Base-by-base conservation (phyloP, 1,140 invertebrate genomes). In the Drosophila nigrodunni region DNA sequence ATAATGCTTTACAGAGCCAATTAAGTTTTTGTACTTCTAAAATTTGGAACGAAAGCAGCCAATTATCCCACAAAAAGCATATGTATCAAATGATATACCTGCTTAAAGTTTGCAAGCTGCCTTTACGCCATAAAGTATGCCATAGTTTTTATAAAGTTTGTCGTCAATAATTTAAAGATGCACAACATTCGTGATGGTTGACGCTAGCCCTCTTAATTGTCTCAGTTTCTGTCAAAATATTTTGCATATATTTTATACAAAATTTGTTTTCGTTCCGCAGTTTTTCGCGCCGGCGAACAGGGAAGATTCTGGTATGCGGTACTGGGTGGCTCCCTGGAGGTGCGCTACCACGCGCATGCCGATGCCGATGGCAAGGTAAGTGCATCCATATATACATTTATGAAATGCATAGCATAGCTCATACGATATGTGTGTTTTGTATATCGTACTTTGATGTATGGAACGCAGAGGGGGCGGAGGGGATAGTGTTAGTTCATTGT, bases 241-340 rank as follows among this genome's bases (percentile, higher is more conserved):
- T 9, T 41, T 25, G 21, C 8, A 15, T 44, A 43, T 44, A 46
- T 39, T 55, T 55, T 15, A 47, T 25, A n/a, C 46, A 59, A 1
- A 57, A 1, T 54, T 50, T 80, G 94, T 94, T 41, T 7, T 21
- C 25, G 13, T 10, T 43, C 11, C 7, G 8, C 41, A 97, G 96
- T 97, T 78, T 96, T 96, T 92, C 94, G 95, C 13, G 95, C 96
- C 93, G 96, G 96, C 10, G 96, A 97, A 86, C 94, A 94, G 74
- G 96, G 96, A 52, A 95, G 95, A 65, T 96, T 95, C 91, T 97
- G 96, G 96, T 97, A 96, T 92, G 95, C 95, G 13, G 95, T 96
- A 6, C 92, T 97, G 59, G 94, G 95, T 15, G 96, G 96, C 8
- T 94, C 95, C 15, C 86, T 97, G 54, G 95, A 96, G 87, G 95